These are phyloP conservation scores for Euplexia lucipara DNA, from an alignment of 2,888 invertebrate species.

Conservation along the genomic window DNA sequence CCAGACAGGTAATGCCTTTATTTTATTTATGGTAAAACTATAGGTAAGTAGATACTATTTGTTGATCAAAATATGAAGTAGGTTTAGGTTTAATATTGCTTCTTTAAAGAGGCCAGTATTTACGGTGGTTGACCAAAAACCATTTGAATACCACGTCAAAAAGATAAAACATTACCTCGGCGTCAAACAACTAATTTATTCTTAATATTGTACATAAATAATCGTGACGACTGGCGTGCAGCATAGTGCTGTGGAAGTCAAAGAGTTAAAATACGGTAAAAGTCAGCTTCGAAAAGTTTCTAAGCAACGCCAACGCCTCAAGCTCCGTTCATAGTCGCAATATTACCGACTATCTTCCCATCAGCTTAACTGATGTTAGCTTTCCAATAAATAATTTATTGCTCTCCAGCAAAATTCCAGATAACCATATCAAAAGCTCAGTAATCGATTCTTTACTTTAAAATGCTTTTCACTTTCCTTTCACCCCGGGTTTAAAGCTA, in stretches of 20 bases:
- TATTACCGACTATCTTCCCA: constrained; percentile 10
- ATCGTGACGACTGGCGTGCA: no score
- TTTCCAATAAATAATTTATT: constrained; percentile 36
- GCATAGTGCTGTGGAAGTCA: no score
- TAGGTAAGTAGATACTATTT: no score
- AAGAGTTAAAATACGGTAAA: no score
- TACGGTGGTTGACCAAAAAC: neutral
- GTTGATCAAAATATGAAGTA: no score
- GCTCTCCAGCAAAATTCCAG: constrained; percentile 29
- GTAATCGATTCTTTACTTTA: constrained; percentile 48
- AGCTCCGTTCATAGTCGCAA: constrained; percentile 5
- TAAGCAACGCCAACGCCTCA: neutral
- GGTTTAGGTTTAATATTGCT: neutral
- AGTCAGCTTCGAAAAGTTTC: no score
- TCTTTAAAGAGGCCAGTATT: neutral
- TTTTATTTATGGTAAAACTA: no score
- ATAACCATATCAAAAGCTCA: constrained; percentile 40
- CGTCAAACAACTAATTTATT: no score
- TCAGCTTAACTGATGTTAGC: constrained; percentile 11
- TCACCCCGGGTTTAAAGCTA: constrained; percentile 42
- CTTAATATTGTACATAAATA: no score
- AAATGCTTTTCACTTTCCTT: constrained; percentile 58
- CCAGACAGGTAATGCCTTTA: neutral
- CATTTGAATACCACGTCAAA: no score
- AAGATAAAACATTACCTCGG: no score